A percentile compares a stretch with the other conserved stretches of the same genome.
These are phyloP conservation scores for Torymus tubicola DNA, from an alignment of 2,888 invertebrate genomes.

Conservation along the genomic window DNA sequence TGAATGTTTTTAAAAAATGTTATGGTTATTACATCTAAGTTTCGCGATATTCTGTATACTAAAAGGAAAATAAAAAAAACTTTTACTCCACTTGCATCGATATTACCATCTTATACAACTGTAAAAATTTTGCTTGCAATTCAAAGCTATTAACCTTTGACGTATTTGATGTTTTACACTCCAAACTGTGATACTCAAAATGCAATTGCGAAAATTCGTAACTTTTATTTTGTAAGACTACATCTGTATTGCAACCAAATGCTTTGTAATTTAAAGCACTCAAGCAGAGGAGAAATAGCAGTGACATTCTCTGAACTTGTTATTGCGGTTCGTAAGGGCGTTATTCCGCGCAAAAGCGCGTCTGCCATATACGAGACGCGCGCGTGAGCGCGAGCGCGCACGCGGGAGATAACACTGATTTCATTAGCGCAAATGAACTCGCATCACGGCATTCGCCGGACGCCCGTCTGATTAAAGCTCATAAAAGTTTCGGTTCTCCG, in stretches of 20 bases:
- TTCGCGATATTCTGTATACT: too few species aligned
- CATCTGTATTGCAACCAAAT: not conserved
- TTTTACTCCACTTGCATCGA: too few species aligned
- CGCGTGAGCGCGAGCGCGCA: too few species aligned
- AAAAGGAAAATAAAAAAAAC: too few species aligned
- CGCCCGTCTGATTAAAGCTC: conserved; percentile 73
- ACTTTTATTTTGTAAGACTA: too few species aligned
- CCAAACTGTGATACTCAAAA: too few species aligned
- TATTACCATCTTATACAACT: too few species aligned
- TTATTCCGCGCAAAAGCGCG: conserved; percentile 15
- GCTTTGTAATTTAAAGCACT: conserved; percentile 11
- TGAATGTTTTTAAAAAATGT: too few species aligned
- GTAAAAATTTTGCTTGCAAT: not conserved
- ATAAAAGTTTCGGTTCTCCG: conserved; percentile 70
- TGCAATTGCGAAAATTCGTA: too few species aligned
- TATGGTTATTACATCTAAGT: too few species aligned
- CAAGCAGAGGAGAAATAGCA: not conserved
- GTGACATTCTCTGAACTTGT: conserved; percentile 12
- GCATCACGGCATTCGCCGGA: conserved; percentile 66
- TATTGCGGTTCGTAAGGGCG: conserved; percentile 14
- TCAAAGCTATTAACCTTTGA: not conserved
- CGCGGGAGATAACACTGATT: conserved; percentile 73
- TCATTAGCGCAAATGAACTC: conserved; percentile 75
- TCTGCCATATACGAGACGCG: not conserved
- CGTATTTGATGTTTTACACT: too few species aligned